These are phyloP conservation scores for Pygoscelis antarcticus DNA, from an alignment of 2,113 vertebrate genomes.

Conservation along the genomic window DNA sequence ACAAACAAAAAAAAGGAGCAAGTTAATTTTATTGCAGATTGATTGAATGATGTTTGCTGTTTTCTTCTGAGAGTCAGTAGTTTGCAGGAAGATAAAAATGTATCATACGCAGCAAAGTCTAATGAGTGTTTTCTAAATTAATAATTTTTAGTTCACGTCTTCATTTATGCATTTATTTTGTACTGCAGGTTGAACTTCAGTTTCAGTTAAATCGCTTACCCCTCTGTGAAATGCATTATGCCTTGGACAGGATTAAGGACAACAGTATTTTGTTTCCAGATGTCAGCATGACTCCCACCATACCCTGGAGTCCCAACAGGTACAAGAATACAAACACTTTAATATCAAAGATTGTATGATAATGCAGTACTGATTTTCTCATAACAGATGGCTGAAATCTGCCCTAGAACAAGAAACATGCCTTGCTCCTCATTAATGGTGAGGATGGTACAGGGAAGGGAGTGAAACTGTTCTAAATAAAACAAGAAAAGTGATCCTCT, in stretches of 20 bases:
- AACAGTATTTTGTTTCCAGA: constrained; percentile 95
- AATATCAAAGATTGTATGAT: neutral
- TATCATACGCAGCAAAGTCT: neutral
- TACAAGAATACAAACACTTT: constrained; percentile 44
- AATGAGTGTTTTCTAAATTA: neutral
- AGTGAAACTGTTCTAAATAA: neutral
- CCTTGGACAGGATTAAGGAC: constrained; percentile 96
- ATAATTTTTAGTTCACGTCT: neutral
- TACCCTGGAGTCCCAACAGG: constrained; percentile 99
- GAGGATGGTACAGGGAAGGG: neutral
- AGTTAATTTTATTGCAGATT: neutral
- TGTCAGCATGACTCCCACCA: constrained; percentile 88
- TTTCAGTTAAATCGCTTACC: constrained; percentile 97
- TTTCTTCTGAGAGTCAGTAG: neutral
- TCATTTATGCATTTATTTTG: neutral
- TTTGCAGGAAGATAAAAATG: neutral
- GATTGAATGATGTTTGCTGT: neutral
- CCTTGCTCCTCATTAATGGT: neutral
- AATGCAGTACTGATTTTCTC: constrained; percentile 9
- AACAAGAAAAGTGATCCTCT: neutral
- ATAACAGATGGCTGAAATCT: neutral
- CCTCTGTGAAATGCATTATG: constrained; percentile 99
- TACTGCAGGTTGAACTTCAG: constrained; percentile 94
- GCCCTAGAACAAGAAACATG: neutral
- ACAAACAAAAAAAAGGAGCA: neutral